Percentiles rank a stretch among this genome's conserved stretches.
Evolutionary conservation across 2,888 invertebrate genomes (phyloP).

Genomic region (Reticulitermes lucifugus): DNA sequence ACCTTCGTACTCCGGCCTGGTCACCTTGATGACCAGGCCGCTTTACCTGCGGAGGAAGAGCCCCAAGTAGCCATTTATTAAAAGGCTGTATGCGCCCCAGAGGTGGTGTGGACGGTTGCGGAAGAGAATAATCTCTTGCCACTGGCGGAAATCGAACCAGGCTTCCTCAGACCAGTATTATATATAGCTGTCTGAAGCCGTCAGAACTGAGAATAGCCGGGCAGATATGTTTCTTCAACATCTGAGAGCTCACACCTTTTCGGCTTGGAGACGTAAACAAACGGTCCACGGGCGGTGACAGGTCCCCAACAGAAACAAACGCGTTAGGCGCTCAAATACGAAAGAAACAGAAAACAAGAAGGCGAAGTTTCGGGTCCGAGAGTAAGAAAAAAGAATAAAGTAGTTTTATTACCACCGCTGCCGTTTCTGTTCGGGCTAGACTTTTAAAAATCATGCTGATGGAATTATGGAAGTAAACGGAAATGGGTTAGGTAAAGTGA

Average conservation of each 20-base stretch:
- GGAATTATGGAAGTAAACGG: slow-evolving; percentile 46
- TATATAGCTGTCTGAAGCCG: no score
- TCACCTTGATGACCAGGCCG: no score
- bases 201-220: neutral
- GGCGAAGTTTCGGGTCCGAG: neutral
- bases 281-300: slow-evolving; percentile 45
- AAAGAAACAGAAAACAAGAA: slow-evolving; percentile 3
- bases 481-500: slow-evolving; percentile 35
- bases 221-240: neutral
- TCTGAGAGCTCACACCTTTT: neutral
- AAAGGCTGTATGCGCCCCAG: no score
- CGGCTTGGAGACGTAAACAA: slow-evolving; percentile 19
- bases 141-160: no score
- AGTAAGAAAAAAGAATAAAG: slow-evolving; percentile 11
- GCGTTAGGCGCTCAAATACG: neutral
- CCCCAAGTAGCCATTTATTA: no score
- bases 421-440: slow-evolving; percentile 10
- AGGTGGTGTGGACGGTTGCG: no score
- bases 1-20: no score
- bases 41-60: no score
- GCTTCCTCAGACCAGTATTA: no score
- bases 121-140: no score
- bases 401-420: slow-evolving; percentile 42
- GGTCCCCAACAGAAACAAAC: slow-evolving; percentile 40
- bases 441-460: slow-evolving; percentile 45